Conservation (phyloP, 2,113 vertebrate genomes). For the Leptocoma aspasia region DNA sequence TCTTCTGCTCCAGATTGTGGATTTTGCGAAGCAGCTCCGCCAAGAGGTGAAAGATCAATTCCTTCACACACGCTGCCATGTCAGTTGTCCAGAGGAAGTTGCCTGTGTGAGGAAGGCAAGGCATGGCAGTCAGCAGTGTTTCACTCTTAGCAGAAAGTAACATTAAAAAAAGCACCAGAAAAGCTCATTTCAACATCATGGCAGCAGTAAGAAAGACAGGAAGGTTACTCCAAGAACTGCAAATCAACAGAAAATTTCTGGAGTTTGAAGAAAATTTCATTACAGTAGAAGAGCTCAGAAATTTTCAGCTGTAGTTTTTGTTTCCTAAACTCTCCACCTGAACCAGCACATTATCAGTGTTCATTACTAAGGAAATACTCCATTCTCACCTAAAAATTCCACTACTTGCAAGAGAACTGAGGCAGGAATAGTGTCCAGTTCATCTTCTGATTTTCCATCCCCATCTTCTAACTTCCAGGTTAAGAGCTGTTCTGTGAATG, state of each 20-base stretch:
- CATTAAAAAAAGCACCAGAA: neutral
- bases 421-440: conserved; percentile 86
- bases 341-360: neutral
- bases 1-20: conserved; percentile 87
- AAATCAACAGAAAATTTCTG: neutral
- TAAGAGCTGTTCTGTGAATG: conserved; percentile 93
- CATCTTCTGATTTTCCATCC: conserved; percentile 85
- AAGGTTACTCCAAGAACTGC: neutral
- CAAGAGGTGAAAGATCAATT: conserved; percentile 90
- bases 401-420: conserved; percentile 92
- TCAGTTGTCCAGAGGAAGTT: conserved; percentile 96
- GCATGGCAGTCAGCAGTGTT: neutral
- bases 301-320: neutral
- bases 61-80: conserved; percentile 90
- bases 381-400: conserved; percentile 86
- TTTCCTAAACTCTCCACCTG: neutral
- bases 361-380: neutral
- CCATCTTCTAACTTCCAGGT: conserved; percentile 87
- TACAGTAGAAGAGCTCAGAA: neutral
- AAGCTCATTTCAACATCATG: fast-evolving
- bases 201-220: neutral
- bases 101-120: conserved; percentile 67
- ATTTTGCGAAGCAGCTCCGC: conserved; percentile 92
- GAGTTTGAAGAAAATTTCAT: neutral
- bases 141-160: neutral